Evolutionary conservation across 2,888 invertebrate species (phyloP), one percentile per base, ranked within the genome.

Genomic region (Pristionchus maxplancki): DNA sequence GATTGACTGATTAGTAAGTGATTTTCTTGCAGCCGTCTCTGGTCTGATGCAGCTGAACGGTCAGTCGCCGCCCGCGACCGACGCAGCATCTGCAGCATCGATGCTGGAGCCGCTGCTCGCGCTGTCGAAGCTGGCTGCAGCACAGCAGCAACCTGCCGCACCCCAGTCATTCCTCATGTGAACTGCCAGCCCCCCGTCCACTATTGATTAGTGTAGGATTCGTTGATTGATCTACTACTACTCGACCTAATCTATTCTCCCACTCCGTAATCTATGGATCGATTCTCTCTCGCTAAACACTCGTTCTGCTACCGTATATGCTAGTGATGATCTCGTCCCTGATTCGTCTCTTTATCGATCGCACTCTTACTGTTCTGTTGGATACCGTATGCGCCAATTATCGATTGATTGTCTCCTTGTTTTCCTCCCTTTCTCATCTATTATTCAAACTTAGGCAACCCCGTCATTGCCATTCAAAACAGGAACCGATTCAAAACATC

Each of bases 21-120:
- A n/a, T 44, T n/a, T 17, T 20, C 28, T 82, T 83, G 31, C 58
- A 53, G 64, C 85, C 28, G 64, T 85, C 5, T 62, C 85, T 13
- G 85, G 85, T 44, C 64, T 85, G 58, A 28, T 85, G 62, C 85
- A 85, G 50, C 28, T 85, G 40, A 58, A 64, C 40, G 28, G 50
- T 6, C 31, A 53, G 58, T 85, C 85, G 17, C 11, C n/a, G 8
- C n/a, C 84, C 15, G 64, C n/a, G 17, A n/a, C 64, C 13, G 58
- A 58, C 15, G n/a, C 85, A 0, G 8, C 85, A 9, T 34, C 82
- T 40, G n/a, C 83, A 24, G 37, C 53, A 24, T 28, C 62, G 8
- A 62, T 85, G 4, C 85, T 85, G n/a, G 85, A 85, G 34, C 85
- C 85, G n/a, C 85, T 85, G 9, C 85, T 85, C 31, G 24, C 85